Percentiles rank a stretch among this genome's conserved stretches.
phyloP scores from a whole-genome alignment of 2,113 vertebrate species.

The Probosciger aterrimus region DNA sequence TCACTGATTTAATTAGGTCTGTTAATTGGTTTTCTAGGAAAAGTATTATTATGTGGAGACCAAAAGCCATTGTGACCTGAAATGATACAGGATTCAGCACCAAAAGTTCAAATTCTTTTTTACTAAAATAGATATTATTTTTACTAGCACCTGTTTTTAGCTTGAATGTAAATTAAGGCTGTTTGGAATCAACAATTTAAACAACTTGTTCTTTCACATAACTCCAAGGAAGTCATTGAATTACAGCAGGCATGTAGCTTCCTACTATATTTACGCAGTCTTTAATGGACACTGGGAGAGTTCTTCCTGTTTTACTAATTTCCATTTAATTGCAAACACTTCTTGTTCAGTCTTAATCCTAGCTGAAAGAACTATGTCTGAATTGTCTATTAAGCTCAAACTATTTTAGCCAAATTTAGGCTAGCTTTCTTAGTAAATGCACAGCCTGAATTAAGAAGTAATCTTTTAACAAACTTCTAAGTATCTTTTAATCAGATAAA shows the following conservation, averaged over 20 bases:
- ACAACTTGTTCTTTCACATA: neutral
- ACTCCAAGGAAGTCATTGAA: neutral
- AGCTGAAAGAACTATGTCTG: neutral
- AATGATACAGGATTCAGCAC: neutral
- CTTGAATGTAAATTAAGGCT: neutral
- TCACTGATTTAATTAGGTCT: neutral
- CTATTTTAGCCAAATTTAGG: neutral
- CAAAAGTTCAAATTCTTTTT: neutral
- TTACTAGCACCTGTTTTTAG: neutral
- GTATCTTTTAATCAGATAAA: constrained; percentile 26
- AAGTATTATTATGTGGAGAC: neutral
- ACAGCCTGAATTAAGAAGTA: neutral
- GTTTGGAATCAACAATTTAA: neutral
- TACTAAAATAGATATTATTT: neutral
- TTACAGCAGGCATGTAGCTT: neutral
- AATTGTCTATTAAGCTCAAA: neutral
- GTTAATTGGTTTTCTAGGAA: neutral
- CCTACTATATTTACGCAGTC: neutral
- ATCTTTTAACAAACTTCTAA: constrained; percentile 23
- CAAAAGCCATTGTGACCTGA: neutral
- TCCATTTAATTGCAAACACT: neutral
- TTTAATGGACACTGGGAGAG: neutral
- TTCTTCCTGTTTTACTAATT: neutral
- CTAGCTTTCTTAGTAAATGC: neutral
- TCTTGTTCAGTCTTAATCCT: neutral